Evolutionary conservation across 2,888 invertebrate species (phyloP).

Genomic region (Oithona nana): DNA sequence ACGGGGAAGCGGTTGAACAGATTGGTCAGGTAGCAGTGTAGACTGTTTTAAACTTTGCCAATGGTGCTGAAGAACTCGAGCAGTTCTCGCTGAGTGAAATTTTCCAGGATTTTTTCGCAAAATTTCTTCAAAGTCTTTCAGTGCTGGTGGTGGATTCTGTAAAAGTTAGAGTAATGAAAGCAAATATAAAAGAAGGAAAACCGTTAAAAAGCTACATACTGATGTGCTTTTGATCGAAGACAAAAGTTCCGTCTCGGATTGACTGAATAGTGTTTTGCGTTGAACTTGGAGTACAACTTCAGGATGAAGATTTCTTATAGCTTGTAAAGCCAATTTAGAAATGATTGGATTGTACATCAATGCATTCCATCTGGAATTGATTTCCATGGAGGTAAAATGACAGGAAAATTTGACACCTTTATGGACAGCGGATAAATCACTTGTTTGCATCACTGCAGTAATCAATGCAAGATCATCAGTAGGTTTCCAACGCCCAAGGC

Average conservation of each 20-base stretch:
- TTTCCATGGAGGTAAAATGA: slow-evolving; percentile 74
- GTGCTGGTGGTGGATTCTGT: slow-evolving; percentile 47
- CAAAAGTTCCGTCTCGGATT: slow-evolving; percentile 67
- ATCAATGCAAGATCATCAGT: slow-evolving; percentile 87
- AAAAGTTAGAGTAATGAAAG: slow-evolving; percentile 20
- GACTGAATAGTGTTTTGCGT: slow-evolving; percentile 46
- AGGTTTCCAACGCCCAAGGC: slow-evolving; percentile 78
- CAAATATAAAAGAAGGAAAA: slow-evolving; percentile 9
- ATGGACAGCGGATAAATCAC: slow-evolving; percentile 46
- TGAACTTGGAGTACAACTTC: slow-evolving; percentile 64
- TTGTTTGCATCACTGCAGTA: slow-evolving; percentile 60
- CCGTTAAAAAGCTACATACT: slow-evolving; percentile 18
- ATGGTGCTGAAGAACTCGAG: slow-evolving; percentile 62
- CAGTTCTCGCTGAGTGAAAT: slow-evolving; percentile 71
- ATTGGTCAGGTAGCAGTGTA: slow-evolving; percentile 72
- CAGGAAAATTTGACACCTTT: slow-evolving; percentile 88
- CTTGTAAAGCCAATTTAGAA: slow-evolving; percentile 71
- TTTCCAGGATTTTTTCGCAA: slow-evolving; percentile 59
- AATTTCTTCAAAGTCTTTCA: slow-evolving; percentile 65
- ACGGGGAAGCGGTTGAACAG: slow-evolving; percentile 31
- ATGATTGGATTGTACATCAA: slow-evolving; percentile 84
- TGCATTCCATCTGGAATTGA: slow-evolving; percentile 90
- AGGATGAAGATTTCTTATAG: slow-evolving; percentile 81
- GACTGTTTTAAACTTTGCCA: slow-evolving; percentile 87
- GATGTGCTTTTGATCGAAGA: slow-evolving; percentile 57